A percentile compares a stretch with the other conserved stretches of the same genome.
Evolutionary conservation across 2,113 vertebrate species (phyloP).

Genomic region (Antechinus stuartii): DNA sequence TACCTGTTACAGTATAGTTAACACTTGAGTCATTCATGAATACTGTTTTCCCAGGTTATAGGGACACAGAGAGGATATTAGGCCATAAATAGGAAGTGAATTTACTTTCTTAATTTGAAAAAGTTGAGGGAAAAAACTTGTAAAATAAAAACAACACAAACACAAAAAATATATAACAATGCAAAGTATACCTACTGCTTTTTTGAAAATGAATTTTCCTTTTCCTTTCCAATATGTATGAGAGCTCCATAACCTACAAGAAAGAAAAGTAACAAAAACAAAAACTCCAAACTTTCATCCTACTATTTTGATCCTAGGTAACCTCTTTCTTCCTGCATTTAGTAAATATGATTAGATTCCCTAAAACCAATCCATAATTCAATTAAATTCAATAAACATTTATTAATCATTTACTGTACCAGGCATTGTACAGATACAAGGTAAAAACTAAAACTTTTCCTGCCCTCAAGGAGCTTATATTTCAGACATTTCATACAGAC

Average conservation of each 20-base stretch:
- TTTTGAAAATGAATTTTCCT: conserved; percentile 33
- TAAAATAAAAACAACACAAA: conserved; percentile 10
- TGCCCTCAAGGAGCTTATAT: not conserved
- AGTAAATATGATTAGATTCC: not conserved
- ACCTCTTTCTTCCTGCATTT: not conserved
- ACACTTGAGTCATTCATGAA: not conserved
- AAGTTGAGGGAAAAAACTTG: conserved; percentile 4
- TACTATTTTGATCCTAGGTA: not conserved
- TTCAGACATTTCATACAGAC: not conserved
- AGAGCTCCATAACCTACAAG: not conserved
- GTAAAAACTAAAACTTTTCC: not conserved
- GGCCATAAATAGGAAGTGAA: not conserved
- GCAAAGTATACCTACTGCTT: not conserved
- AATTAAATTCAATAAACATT: not conserved
- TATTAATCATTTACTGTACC: not conserved
- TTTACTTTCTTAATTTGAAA: not conserved
- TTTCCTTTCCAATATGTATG: conserved; percentile 22
- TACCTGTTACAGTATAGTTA: not conserved
- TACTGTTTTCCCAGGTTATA: not conserved
- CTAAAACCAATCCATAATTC: not conserved
- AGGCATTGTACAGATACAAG: not conserved
- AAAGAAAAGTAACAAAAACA: not conserved
- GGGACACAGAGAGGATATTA: not conserved
- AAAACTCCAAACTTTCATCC: not conserved
- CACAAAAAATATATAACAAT: too few species aligned